These are phyloP conservation scores for Holcopasites calliopsidis DNA, from an alignment of 1,140 invertebrate genomes.

Conservation along the genomic window DNA sequence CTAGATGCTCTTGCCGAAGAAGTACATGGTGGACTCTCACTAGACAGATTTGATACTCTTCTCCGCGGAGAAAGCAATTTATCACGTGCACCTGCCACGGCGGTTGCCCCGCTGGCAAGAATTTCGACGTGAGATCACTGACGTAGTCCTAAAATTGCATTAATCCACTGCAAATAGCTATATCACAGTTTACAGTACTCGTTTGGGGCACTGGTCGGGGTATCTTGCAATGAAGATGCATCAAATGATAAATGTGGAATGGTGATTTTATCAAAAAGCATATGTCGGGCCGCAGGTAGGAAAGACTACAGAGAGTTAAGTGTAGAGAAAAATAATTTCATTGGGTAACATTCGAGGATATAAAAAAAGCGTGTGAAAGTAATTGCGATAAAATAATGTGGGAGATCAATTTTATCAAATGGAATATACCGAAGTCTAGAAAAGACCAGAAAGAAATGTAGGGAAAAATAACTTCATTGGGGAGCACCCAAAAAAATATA, in stretches of 20 bases:
- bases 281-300: no score
- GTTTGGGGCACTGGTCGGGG: no score
- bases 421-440: no score
- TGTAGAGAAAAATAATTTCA: background rate
- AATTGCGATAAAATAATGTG: no score
- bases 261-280: no score
- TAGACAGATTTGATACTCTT: constrained; percentile 86
- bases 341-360: no score
- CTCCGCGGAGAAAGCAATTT: constrained; percentile 79
- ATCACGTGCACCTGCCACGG: constrained; percentile 91
- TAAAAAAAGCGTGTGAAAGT: no score
- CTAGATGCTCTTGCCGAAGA: constrained; percentile 84
- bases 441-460: background rate
- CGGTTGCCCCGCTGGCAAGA: constrained; percentile 84
- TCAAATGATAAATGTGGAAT: no score
- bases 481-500: no score
- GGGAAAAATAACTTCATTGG: no score
- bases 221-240: no score
- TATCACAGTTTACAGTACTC: background rate
- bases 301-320: background rate
- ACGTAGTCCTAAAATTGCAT: constrained; percentile 84
- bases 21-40: constrained; percentile 88
- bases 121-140: constrained; percentile 88
- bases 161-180: constrained; percentile 1
- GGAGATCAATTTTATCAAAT: no score